Percentiles rank a stretch among this genome's conserved stretches.
Evolutionary conservation across 2,797 vertebrate genomes (phyloP).

Genomic region (Phoxinus dragarum): DNA sequence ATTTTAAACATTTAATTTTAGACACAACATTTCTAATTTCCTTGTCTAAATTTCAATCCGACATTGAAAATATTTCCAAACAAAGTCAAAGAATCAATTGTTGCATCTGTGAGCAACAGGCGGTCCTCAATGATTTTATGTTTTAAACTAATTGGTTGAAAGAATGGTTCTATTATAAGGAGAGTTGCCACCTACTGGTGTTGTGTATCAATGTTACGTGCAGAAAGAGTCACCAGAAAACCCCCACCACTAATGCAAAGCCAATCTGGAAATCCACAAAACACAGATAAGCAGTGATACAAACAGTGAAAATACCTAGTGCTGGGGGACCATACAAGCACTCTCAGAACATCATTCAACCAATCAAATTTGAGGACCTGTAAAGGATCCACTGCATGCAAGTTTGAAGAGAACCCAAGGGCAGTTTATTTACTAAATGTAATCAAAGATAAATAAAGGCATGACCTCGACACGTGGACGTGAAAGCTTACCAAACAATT

Average conservation of each 20-base stretch:
- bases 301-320: neutral
- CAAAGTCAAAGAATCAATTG: neutral
- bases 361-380: no score
- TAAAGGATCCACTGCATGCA: no score
- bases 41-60: neutral
- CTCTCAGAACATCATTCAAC: neutral
- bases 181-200: neutral
- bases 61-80: neutral
- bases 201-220: neutral
- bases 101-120: neutral
- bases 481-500: no score
- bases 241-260: neutral
- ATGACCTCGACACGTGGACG: no score
- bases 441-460: no score
- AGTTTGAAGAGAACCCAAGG: no score
- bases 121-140: neutral
- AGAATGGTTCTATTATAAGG: neutral
- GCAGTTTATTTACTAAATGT: no score
- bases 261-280: neutral
- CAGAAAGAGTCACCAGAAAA: neutral
- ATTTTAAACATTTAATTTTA: neutral
- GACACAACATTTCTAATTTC: neutral
- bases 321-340: neutral
- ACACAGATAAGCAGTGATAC: neutral
- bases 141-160: neutral